These are phyloP conservation scores for Paragorgia papillata DNA, from an alignment of 92 coral and sea anemone species.

Conservation along the genomic window DNA sequence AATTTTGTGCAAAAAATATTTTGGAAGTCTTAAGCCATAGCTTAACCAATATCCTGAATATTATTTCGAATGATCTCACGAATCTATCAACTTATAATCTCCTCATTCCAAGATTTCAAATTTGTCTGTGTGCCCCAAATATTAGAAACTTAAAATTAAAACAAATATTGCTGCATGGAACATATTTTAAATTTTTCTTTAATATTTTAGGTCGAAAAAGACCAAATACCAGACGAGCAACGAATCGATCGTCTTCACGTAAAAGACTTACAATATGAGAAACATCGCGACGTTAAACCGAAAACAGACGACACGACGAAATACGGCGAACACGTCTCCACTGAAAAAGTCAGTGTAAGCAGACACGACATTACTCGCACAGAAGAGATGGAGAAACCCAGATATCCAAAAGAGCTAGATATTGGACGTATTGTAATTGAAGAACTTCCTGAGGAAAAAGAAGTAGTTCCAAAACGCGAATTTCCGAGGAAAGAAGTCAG, in stretches of 20 bases:
- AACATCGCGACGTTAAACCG: too few species aligned
- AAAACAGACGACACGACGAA: too few species aligned
- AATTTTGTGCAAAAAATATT: too few species aligned
- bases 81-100: too few species aligned
- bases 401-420: not conserved
- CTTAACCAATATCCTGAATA: too few species aligned
- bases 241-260: too few species aligned
- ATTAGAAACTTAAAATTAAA: not conserved
- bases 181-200: not conserved
- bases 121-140: not conserved
- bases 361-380: not conserved
- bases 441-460: constrained; percentile 33
- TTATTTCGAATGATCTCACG: too few species aligned
- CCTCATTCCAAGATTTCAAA: not conserved
- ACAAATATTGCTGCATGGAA: not conserved
- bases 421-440: not conserved
- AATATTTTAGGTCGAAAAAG: too few species aligned
- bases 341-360: too few species aligned
- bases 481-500: not conserved
- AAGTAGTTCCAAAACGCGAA: constrained; percentile 13
- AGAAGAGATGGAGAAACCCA: not conserved
- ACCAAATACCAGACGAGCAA: too few species aligned
- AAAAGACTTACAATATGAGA: too few species aligned
- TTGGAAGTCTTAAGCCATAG: too few species aligned
- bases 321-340: not conserved